Percentiles rank a stretch among this genome's conserved stretches.
phyloP scores from a whole-genome alignment of 1,140 invertebrate species.

The Campoletis sonorensis region DNA sequence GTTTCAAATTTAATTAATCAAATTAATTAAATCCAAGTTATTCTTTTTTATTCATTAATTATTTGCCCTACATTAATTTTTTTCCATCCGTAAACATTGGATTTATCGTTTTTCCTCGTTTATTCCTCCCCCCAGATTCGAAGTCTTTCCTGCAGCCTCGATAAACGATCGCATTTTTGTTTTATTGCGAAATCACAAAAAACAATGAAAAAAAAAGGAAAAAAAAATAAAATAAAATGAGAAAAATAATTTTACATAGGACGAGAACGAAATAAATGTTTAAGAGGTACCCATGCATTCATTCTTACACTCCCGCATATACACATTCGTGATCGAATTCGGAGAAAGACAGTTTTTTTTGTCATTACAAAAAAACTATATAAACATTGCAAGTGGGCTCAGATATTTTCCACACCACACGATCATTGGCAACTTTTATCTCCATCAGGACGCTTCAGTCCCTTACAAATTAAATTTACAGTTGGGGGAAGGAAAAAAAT shows the following conservation, averaged over 20 bases:
- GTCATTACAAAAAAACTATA: not conserved
- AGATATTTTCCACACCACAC: not conserved
- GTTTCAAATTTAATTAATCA: slow-evolving; percentile 3
- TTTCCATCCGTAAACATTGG: not conserved
- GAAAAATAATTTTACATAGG: not conserved
- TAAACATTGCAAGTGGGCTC: not conserved
- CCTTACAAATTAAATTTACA: slow-evolving; percentile 65
- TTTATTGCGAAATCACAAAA: not conserved
- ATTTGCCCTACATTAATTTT: not conserved
- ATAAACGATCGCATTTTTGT: slow-evolving; percentile 9
- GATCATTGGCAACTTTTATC: not conserved
- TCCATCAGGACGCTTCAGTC: slow-evolving; percentile 44
- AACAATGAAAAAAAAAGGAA: not conserved
- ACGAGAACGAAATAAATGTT: not conserved
- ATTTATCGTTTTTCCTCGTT: slow-evolving; percentile 2
- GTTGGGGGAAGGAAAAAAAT: slow-evolving; percentile 63
- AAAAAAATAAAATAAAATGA: slow-evolving; percentile 11
- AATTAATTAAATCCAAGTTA: not conserved
- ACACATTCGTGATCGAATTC: not conserved
- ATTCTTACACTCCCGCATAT: not conserved
- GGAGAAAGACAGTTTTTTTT: not conserved
- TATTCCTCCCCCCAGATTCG: not conserved
- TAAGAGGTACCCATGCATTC: not conserved
- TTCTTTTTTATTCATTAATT: not conserved
- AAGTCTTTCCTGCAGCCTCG: slow-evolving; percentile 35